A percentile compares a stretch with the other conserved stretches of the same genome.
These are phyloP conservation scores for Picathartes gymnocephalus DNA, from an alignment of 2,113 vertebrate genomes.

Conservation along the genomic window DNA sequence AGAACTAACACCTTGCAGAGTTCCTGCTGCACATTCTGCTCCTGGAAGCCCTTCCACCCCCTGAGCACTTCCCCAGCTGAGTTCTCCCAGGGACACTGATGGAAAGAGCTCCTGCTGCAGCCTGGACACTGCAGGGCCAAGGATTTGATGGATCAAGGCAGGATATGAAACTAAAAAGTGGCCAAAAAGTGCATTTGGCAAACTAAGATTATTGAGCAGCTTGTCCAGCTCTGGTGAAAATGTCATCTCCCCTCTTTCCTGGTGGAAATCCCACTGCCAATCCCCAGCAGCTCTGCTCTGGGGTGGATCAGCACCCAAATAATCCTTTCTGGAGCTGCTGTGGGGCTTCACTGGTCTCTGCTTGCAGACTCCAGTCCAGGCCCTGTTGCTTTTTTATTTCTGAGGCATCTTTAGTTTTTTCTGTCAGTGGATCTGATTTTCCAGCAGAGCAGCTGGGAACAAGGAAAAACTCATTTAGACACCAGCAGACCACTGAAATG, in stretches of 20 bases:
- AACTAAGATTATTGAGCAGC: neutral
- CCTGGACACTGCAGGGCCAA: neutral
- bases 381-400: neutral
- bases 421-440: neutral
- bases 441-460: neutral
- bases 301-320: neutral
- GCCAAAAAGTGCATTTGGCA: neutral
- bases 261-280: neutral
- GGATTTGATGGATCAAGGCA: neutral
- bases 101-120: neutral
- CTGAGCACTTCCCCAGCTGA: constrained; percentile 17
- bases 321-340: neutral
- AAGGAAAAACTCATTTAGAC: neutral
- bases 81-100: constrained; percentile 26
- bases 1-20: constrained; percentile 7
- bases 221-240: neutral
- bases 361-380: neutral
- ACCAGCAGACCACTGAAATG: neutral
- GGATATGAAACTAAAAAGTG: neutral
- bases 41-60: neutral
- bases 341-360: neutral
- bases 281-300: neutral
- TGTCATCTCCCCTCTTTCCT: neutral
- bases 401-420: neutral
- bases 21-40: constrained; percentile 18